Evolutionary conservation across 2,888 invertebrate genomes (phyloP).

Genomic region (Drosophila pegasa): DNA sequence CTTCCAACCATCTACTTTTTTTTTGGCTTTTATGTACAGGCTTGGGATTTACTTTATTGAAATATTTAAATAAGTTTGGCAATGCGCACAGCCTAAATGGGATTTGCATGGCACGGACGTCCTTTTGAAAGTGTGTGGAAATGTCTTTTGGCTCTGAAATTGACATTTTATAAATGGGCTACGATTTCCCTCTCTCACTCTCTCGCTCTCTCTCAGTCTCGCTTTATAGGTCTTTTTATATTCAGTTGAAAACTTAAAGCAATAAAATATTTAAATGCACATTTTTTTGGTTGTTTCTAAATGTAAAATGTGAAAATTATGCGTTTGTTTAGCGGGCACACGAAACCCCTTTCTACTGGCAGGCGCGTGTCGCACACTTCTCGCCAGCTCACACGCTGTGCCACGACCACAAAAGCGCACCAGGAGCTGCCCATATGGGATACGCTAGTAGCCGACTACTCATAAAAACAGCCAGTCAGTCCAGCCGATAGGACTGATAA

Average conservation of each 20-base stretch:
- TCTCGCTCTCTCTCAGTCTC: not conserved
- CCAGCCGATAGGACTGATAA: slow-evolving; percentile 58
- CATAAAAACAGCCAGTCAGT: slow-evolving; percentile 32
- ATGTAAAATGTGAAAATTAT: slow-evolving; percentile 75
- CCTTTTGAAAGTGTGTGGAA: slow-evolving; percentile 56
- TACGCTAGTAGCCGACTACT: slow-evolving; percentile 2
- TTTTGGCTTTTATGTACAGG: slow-evolving; percentile 54
- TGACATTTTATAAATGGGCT: slow-evolving; percentile 81
- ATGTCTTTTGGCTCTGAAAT: slow-evolving; percentile 67
- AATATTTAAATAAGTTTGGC: slow-evolving; percentile 83
- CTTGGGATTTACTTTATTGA: slow-evolving; percentile 82
- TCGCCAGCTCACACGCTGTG: slow-evolving; percentile 55
- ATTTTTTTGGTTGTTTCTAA: slow-evolving; percentile 34
- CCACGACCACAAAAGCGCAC: slow-evolving; percentile 63
- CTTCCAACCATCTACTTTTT: slow-evolving; percentile 5
- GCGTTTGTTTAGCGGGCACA: slow-evolving; percentile 61
- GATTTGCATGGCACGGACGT: slow-evolving; percentile 64
- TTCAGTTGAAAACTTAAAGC: slow-evolving; percentile 62
- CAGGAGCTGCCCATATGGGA: slow-evolving; percentile 64
- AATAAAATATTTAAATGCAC: slow-evolving; percentile 74
- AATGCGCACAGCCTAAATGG: slow-evolving; percentile 79
- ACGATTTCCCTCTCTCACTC: slow-evolving; percentile 32
- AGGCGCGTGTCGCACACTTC: slow-evolving; percentile 61
- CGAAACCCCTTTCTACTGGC: slow-evolving; percentile 51
- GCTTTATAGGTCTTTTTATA: not conserved